Evolutionary conservation across 37 sponge, comb jelly and placozoan genomes (phyloP), one percentile per base, ranked within the genome.

Genomic region (Agelas oroides): DNA sequence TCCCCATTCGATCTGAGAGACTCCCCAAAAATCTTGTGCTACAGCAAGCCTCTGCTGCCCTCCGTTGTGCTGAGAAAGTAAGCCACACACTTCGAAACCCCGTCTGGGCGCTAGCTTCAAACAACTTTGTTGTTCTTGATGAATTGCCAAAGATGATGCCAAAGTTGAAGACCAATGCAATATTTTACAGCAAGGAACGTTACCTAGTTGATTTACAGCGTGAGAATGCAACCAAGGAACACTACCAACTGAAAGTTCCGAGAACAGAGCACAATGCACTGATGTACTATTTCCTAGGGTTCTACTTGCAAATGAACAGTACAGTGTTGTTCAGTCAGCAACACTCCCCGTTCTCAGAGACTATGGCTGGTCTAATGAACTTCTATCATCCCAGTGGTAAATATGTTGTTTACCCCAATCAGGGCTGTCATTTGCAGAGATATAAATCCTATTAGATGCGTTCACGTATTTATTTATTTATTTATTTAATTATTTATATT

Each of bases 211-310:
- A 78, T 11, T 31, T 78, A 5, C 67, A 65, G 24, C 18, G 52
- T 12, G 30, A 39, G 25, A 76, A 76, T 59, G 40, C 65, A 23
- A 78, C 65, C 8, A 24, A 65, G 2, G 38, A 64, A 28, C 57
- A 73, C 57, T n/a, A n/a, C n/a, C 46, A 24, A 24, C 2, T 65
- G 12, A 65, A 52, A 31, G 31, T 78, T 24, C 79, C 79, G 41
- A 78, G 16, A 40, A 78, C 41, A 23, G 79, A 78, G 52, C 79
- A 65, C 24, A 78, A 78, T 41, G 79, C 67, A 37, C 53, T 78
- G 27, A 65, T 78, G 41, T 40, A 78, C 53, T 78, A 46, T 24
- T 63, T 65, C 53, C 63, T 78, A 13, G 79, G 79, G 53, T 65
- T 36, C 54, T 41, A 41, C 66, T 32, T 78, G 27, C 67, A 78